Evolutionary conservation across 2,888 invertebrate species (phyloP).

Genomic region (Vannuccia rotundouncinata): DNA sequence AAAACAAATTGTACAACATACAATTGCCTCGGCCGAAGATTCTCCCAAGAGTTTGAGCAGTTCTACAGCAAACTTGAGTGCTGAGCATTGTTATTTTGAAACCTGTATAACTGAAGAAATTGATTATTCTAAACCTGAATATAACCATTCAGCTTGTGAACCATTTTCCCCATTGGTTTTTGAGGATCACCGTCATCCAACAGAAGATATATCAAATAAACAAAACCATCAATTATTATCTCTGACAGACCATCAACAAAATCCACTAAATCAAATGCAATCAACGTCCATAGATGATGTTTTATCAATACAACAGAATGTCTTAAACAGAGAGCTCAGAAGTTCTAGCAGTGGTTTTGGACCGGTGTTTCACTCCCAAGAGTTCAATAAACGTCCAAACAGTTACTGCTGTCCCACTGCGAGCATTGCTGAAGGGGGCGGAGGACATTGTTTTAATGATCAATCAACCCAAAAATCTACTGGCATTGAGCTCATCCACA

Average conservation of each 20-base stretch:
- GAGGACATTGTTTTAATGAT: too few species aligned
- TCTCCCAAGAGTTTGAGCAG: neutral
- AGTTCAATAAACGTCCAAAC: too few species aligned
- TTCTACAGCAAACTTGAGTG: neutral
- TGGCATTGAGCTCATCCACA: slow-evolving; percentile 42
- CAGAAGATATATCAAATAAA: too few species aligned
- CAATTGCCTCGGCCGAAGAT: neutral
- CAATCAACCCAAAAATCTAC: neutral
- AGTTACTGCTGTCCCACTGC: neutral
- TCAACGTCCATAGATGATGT: neutral
- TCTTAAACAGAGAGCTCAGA: neutral
- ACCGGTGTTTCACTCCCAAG: neutral
- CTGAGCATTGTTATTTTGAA: neutral
- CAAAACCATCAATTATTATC: too few species aligned
- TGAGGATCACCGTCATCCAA: neutral
- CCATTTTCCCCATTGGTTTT: neutral
- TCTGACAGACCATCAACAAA: too few species aligned
- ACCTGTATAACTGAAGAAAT: too few species aligned
- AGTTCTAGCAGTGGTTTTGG: neutral
- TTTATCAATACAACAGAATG: too few species aligned
- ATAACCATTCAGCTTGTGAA: neutral
- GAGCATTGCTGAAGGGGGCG: neutral
- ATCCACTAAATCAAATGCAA: neutral
- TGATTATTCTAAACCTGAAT: too few species aligned
- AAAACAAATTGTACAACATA: neutral